Evolutionary conservation across 92 coral and sea anemone species (phyloP).

Genomic region (Porites rus): DNA sequence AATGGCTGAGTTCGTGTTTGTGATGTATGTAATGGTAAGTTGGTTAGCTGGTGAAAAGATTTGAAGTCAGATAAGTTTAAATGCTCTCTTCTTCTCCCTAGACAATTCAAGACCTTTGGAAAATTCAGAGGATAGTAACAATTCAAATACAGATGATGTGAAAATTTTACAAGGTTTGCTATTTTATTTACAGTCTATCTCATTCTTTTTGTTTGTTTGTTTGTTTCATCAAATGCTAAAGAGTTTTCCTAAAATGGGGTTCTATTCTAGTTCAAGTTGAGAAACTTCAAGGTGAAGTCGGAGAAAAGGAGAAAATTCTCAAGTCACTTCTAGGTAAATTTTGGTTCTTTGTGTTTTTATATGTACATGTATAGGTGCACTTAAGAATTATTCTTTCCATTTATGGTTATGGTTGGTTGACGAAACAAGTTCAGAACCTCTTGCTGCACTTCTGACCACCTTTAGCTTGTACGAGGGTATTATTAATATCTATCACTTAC

Average conservation of each 20-base stretch:
- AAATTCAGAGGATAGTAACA: conserved; percentile 20
- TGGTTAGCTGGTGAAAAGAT: too few relatives aligned
- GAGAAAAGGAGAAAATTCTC: conserved; percentile 62
- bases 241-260: too few relatives aligned
- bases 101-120: conserved; percentile 24
- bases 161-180: conserved; percentile 64
- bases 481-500: not conserved
- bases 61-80: too few relatives aligned
- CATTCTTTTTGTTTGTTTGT: not conserved
- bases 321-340: conserved; percentile 66
- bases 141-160: conserved; percentile 69
- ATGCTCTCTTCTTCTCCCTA: not conserved
- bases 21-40: too few relatives aligned
- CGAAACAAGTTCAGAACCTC: too few relatives aligned
- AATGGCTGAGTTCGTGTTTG: too few relatives aligned
- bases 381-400: too few relatives aligned
- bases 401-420: too few relatives aligned
- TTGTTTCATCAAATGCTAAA: not conserved
- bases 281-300: conserved; percentile 69
- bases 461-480: not conserved
- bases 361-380: too few relatives aligned
- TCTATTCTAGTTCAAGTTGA: conserved; percentile 54
- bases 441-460: too few relatives aligned
- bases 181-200: not conserved
- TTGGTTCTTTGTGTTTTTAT: not conserved